These are phyloP conservation scores for Eriosoma lanigerum DNA, from an alignment of 1,140 invertebrate species.

Conservation along the genomic window DNA sequence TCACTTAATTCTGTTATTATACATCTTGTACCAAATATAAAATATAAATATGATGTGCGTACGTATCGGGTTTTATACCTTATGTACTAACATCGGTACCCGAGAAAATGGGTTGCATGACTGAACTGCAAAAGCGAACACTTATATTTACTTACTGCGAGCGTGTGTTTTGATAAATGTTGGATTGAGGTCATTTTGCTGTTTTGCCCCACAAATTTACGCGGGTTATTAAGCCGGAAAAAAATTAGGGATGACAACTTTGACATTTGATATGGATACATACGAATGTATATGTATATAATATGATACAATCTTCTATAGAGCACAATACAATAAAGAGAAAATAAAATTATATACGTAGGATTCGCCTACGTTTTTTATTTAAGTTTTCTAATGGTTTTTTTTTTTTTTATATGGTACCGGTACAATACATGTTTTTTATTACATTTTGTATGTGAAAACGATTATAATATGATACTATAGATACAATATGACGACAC, in stretches of 20 bases:
- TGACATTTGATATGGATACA: neutral
- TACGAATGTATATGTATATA: neutral
- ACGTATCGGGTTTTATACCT: too few species aligned
- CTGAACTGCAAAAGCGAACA: neutral
- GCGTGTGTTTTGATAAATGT: neutral
- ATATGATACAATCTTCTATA: too few species aligned
- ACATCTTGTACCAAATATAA: too few species aligned
- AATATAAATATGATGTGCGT: too few species aligned
- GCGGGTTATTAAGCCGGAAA: neutral
- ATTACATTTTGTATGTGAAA: too few species aligned
- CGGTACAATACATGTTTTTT: too few species aligned
- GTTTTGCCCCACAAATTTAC: neutral
- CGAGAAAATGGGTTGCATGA: neutral
- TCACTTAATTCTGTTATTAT: conserved; percentile 26
- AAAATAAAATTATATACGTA: too few species aligned
- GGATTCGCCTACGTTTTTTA: neutral
- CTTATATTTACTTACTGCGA: neutral
- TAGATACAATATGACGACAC: too few species aligned
- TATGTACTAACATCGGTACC: neutral
- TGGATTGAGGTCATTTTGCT: neutral
- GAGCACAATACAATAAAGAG: too few species aligned
- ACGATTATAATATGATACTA: too few species aligned
- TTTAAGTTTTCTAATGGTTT: neutral
- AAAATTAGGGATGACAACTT: neutral
- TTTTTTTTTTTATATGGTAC: neutral